Base-by-base conservation (phyloP, 2,888 invertebrate genomes). In the Cerastis leucographa region DNA sequence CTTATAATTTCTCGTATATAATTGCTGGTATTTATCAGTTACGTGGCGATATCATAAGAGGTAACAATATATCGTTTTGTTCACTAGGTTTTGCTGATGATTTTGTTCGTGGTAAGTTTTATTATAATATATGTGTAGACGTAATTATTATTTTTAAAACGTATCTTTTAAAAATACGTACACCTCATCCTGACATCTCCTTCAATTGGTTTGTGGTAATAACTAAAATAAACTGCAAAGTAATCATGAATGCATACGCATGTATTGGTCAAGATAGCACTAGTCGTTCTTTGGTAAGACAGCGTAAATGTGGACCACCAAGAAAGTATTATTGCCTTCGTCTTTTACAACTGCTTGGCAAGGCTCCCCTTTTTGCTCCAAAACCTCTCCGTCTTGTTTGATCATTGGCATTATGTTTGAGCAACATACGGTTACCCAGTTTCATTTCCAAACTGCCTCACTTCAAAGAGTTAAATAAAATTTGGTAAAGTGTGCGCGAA, bases 1-100 rank as follows among this genome's bases (percentile, higher is more conserved):
- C 51, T n/a, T 12, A 65, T 49, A 49, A 69, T 71, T 49, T 78
- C 25, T 46, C 35, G 51, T 62, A 54, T 3, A 49, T 69, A 42
- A 42, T 49, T 64, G 54, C 11, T 59, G 19, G 22, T 62, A 70
- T 46, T 64, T 64, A 44, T 76, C 22, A 54, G 12, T 14, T n/a
- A 25, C 17, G 25, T 19, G 35, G 11, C 6, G n/a, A 46, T 61
- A 25, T 42, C 40, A 25, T 51, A 59, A 19, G 8, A 2, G 49
- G 2, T 61, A 6, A 8, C 25, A 25, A 66, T 44, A 25, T 22
- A 44, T 65, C 5, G 25, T 66, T 59, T 59, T 12, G 29, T 61
- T 51, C 1, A 12, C 56, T 12, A 44, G 35, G 1, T 25, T 70
- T 71, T 59, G 7, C 11, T 35, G 9, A 22, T 56, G 46, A 7